Evolutionary conservation across 1,140 invertebrate genomes (phyloP).

Genomic region (Chelonus insularis): DNA sequence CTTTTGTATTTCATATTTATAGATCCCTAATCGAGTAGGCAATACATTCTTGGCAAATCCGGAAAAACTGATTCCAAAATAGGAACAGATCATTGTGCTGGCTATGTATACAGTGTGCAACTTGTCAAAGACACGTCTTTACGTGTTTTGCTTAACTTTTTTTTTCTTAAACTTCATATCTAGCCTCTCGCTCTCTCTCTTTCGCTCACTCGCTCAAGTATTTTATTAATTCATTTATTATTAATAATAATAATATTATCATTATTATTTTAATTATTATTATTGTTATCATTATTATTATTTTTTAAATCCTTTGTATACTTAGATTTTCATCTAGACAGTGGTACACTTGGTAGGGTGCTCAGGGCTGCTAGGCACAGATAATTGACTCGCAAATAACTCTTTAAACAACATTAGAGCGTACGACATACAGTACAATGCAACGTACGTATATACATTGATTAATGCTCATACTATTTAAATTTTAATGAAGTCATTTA

Average conservation of each 20-base stretch:
- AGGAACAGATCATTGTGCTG: constrained; percentile 56
- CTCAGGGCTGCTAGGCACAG: constrained; percentile 62
- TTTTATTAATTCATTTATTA: constrained; percentile 31
- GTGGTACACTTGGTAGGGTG: constrained; percentile 61
- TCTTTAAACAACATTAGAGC: constrained; percentile 62
- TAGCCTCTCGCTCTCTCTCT: constrained; percentile 20
- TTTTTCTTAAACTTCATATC: constrained; percentile 35
- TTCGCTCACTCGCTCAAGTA: constrained; percentile 32
- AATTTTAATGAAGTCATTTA: background rate
- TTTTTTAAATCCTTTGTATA: constrained; percentile 43
- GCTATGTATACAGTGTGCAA: constrained; percentile 56
- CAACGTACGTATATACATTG: constrained; percentile 22
- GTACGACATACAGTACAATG: constrained; percentile 59
- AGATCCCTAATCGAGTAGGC: constrained; percentile 46
- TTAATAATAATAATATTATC: too few species aligned
- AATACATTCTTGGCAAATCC: constrained; percentile 53
- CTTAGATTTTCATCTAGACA: constrained; percentile 53
- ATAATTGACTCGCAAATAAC: constrained; percentile 64
- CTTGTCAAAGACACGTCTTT: constrained; percentile 8
- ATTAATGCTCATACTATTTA: constrained; percentile 10
- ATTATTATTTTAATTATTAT: constrained; percentile 26
- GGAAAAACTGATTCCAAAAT: constrained; percentile 52
- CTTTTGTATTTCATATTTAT: constrained; percentile 37
- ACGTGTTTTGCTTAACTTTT: constrained; percentile 32
- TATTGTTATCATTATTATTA: constrained; percentile 30